These are phyloP conservation scores for Cebidichthys violaceus DNA, from an alignment of 2,113 vertebrate species.

Conservation along the genomic window DNA sequence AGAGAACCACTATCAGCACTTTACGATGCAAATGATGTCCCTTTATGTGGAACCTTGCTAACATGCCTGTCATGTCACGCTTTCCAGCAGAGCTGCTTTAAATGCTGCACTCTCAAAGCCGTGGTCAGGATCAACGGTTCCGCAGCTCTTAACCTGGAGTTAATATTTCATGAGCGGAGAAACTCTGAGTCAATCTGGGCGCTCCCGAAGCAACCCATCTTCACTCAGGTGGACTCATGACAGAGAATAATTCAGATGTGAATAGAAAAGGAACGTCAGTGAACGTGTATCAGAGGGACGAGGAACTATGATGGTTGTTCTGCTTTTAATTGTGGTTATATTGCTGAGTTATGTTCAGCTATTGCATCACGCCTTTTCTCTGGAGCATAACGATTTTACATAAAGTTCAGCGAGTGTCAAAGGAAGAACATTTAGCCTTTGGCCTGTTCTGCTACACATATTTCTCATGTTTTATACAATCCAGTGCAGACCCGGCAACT, in stretches of 20 bases:
- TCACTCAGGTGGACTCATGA: constrained; percentile 67
- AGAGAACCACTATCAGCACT: constrained; percentile 38
- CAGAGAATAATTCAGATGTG: constrained; percentile 79
- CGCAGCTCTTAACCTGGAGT: constrained; percentile 68
- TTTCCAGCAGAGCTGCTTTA: constrained; percentile 52
- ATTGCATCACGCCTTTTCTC: constrained; percentile 64
- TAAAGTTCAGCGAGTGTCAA: constrained; percentile 38
- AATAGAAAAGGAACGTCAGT: constrained; percentile 47
- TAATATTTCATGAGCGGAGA: constrained; percentile 75
- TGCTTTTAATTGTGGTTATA: constrained; percentile 40
- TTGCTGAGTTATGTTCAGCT: constrained; percentile 53
- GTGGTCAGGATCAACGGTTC: constrained; percentile 60
- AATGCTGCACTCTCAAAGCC: constrained; percentile 57
- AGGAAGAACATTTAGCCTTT: constrained; percentile 43
- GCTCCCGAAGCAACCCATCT: constrained; percentile 43
- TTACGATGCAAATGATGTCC: constrained; percentile 64
- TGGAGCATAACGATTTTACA: constrained; percentile 31
- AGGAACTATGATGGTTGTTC: constrained; percentile 25
- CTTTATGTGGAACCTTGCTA: constrained; percentile 58
- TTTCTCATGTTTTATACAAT: constrained; percentile 7
- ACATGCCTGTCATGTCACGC: constrained; percentile 42
- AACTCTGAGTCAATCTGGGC: constrained; percentile 50
- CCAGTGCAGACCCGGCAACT: background rate
- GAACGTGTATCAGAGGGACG: constrained; percentile 7
- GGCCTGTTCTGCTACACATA: background rate